Percentiles rank a stretch among this genome's conserved stretches.
Evolutionary conservation across 2,113 vertebrate genomes (phyloP).

Genomic region (Isurus oxyrinchus): DNA sequence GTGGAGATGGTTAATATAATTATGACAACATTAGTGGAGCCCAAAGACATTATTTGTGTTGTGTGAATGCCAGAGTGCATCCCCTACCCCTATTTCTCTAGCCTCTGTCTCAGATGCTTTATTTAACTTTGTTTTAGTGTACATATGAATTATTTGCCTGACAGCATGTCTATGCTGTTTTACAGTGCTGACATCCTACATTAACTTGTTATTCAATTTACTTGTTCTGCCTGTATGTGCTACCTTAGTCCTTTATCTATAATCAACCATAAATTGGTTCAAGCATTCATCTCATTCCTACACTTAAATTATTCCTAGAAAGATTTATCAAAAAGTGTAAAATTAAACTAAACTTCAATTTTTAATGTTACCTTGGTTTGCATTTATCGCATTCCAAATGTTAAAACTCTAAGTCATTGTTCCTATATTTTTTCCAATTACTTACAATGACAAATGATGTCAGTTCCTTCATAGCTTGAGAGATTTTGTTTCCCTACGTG

Average conservation of each 20-base stretch:
- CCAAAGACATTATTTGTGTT: not conserved
- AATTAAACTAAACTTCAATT: not conserved
- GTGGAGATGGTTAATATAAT: not conserved
- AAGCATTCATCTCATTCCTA: not conserved
- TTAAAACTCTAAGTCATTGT: not conserved
- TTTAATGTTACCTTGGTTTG: not conserved
- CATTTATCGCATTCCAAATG: not conserved
- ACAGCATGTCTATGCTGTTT: not conserved
- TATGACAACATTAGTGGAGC: not conserved
- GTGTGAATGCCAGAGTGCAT: not conserved
- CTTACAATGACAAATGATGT: not conserved
- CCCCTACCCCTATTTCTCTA: not conserved
- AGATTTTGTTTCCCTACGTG: not conserved
- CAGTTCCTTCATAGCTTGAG: not conserved
- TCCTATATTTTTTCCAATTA: not conserved
- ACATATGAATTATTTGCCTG: not conserved
- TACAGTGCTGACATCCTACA: not conserved
- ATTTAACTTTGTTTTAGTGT: not conserved
- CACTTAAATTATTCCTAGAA: not conserved
- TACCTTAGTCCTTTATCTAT: not conserved
- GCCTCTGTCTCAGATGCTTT: not conserved
- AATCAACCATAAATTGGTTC: not conserved
- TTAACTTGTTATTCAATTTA: conserved; percentile 18
- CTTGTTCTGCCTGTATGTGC: not conserved
- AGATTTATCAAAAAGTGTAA: not conserved